phyloP scores from a whole-genome alignment of 2,888 invertebrate species.

The Tetramorium bicarinatum region DNA sequence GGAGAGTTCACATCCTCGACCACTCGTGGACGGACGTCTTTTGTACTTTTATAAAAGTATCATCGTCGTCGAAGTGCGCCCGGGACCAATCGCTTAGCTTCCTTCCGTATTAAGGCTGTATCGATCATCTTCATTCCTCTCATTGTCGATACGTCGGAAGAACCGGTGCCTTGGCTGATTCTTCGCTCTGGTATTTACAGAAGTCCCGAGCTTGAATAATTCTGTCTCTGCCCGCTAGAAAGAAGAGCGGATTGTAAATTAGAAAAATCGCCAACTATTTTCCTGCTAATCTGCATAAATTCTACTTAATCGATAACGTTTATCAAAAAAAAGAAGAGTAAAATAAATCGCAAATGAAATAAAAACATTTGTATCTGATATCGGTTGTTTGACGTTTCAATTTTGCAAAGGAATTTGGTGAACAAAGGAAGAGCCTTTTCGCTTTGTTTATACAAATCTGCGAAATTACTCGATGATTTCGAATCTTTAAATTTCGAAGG shows the following conservation, averaged over 20 bases:
- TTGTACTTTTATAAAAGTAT: conserved; percentile 72
- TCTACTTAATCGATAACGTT: conserved; percentile 16
- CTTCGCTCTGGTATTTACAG: conserved; percentile 21
- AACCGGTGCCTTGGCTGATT: conserved; percentile 61
- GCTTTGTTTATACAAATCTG: background rate
- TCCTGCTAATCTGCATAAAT: conserved; percentile 1
- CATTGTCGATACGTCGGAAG: conserved; percentile 28
- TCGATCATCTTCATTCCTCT: conserved; percentile 21
- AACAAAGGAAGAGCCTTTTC: background rate
- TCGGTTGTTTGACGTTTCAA: background rate
- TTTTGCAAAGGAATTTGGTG: background rate
- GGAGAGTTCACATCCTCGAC: conserved; percentile 12
- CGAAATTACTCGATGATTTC: background rate
- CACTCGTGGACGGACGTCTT: conserved; percentile 53
- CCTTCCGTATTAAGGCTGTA: conserved; percentile 24
- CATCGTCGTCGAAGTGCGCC: conserved; percentile 21
- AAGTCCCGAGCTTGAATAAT: background rate
- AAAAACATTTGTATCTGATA: background rate
- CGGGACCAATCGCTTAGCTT: conserved; percentile 59
- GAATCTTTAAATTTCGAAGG: background rate
- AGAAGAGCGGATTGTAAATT: conserved; percentile 34
- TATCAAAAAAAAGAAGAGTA: background rate
- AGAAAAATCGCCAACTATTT: background rate
- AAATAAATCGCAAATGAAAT: background rate
- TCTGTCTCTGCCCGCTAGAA: background rate